These are phyloP conservation scores for Ceriagrion tenellum DNA, from an alignment of 2,888 invertebrate species.

Conservation along the genomic window DNA sequence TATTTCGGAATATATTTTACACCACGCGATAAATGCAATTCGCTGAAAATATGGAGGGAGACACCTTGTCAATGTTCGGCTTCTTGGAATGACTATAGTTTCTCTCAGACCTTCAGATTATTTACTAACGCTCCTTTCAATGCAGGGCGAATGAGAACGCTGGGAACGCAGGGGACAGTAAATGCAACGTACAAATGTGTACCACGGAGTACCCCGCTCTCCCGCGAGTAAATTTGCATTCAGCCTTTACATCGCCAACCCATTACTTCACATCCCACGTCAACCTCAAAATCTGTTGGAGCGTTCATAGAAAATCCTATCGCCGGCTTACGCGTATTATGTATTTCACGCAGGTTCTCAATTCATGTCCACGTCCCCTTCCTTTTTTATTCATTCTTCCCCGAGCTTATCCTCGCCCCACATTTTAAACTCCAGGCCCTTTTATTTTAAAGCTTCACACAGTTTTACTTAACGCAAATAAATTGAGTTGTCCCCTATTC, in stretches of 20 bases:
- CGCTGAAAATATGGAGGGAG: too few relatives aligned
- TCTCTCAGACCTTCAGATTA: too few relatives aligned
- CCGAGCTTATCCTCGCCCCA: background rate
- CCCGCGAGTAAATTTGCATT: background rate
- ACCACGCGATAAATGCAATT: too few relatives aligned
- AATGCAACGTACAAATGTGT: too few relatives aligned
- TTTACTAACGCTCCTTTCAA: too few relatives aligned
- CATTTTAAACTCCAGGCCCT: background rate
- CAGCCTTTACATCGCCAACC: background rate
- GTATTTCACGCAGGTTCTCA: background rate
- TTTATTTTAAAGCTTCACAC: background rate
- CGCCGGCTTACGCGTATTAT: background rate
- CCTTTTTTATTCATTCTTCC: background rate
- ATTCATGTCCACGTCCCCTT: background rate
- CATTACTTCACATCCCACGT: background rate
- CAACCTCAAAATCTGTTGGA: background rate
- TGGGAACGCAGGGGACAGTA: too few relatives aligned
- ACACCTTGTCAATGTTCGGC: too few relatives aligned
- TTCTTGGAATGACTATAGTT: too few relatives aligned
- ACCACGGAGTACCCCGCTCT: background rate
- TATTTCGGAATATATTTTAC: too few relatives aligned
- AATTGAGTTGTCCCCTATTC: constrained; percentile 1
- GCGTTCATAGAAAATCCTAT: background rate
- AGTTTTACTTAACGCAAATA: background rate
- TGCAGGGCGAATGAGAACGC: too few relatives aligned